phyloP scores from a whole-genome alignment of 2,888 invertebrate species.

The Graphium colonna region DNA sequence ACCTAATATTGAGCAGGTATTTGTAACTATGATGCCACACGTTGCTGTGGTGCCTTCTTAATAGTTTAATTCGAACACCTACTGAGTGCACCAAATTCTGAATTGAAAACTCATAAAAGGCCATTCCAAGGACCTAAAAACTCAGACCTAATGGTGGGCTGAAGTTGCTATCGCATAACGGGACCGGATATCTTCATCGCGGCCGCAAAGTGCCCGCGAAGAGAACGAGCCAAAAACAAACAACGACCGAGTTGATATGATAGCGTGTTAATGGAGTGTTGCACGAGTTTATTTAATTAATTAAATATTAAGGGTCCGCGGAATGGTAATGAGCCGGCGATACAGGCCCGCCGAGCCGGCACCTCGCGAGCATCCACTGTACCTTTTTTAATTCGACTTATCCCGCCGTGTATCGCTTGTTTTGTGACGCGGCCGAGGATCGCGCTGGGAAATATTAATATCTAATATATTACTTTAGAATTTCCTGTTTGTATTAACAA shows the following conservation, averaged over 20 bases:
- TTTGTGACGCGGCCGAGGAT: no score
- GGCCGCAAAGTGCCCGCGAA: slow-evolving; percentile 21
- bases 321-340: slow-evolving; percentile 39
- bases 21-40: no score
- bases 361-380: slow-evolving; percentile 19
- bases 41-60: no score
- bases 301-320: slow-evolving; percentile 48
- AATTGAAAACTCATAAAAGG: background rate
- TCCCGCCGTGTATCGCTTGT: slow-evolving; percentile 10
- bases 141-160: background rate
- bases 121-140: background rate
- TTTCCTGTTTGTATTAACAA: no score
- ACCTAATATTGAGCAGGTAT: no score
- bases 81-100: background rate
- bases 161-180: slow-evolving; percentile 13
- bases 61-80: background rate
- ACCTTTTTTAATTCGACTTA: no score
- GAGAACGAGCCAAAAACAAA: slow-evolving; percentile 32
- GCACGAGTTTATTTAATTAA: slow-evolving; percentile 52
- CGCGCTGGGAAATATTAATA: no score
- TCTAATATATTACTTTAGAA: no score
- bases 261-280: slow-evolving; percentile 51
- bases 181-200: slow-evolving; percentile 23
- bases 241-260: slow-evolving; percentile 39
- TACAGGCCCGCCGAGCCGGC: slow-evolving; percentile 8